These are phyloP conservation scores for Chrysocyon brachyurus DNA, from an alignment of 2,797 vertebrate species.

Conservation along the genomic window DNA sequence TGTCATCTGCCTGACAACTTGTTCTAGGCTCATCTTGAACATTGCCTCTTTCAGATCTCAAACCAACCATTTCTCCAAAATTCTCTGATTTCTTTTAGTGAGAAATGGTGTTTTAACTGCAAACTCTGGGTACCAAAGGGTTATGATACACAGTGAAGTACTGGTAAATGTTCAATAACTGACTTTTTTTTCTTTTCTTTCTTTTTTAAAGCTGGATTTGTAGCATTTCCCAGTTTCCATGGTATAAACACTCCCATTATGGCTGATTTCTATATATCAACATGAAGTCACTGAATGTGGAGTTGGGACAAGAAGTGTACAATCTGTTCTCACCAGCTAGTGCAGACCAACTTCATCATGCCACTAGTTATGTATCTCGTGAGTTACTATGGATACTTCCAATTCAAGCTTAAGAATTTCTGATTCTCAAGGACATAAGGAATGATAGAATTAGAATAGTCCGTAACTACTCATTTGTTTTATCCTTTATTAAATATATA, in stretches of 20 bases:
- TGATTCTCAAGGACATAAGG: constrained; percentile 13
- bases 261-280: not conserved
- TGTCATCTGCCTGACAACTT: not conserved
- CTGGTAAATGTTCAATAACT: not conserved
- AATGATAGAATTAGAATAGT: constrained; percentile 14
- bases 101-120: constrained; percentile 9
- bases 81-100: not conserved
- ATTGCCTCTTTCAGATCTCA: not conserved
- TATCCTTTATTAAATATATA: not conserved
- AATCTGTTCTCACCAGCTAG: not conserved
- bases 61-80: constrained; percentile 38
- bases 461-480: constrained; percentile 35
- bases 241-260: not conserved
- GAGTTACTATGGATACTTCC: not conserved
- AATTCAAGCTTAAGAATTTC: not conserved
- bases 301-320: not conserved
- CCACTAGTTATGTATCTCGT: not conserved
- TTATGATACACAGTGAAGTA: not conserved
- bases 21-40: not conserved
- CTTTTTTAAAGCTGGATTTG: not conserved
- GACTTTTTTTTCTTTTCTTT: not conserved
- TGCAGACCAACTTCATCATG: not conserved
- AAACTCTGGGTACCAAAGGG: not conserved
- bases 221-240: not conserved
- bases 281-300: not conserved